Percentiles rank a stretch among this genome's conserved stretches.
Evolutionary conservation across 2,113 vertebrate species (phyloP).

Genomic region (Chamaetylas fuelleborni): DNA sequence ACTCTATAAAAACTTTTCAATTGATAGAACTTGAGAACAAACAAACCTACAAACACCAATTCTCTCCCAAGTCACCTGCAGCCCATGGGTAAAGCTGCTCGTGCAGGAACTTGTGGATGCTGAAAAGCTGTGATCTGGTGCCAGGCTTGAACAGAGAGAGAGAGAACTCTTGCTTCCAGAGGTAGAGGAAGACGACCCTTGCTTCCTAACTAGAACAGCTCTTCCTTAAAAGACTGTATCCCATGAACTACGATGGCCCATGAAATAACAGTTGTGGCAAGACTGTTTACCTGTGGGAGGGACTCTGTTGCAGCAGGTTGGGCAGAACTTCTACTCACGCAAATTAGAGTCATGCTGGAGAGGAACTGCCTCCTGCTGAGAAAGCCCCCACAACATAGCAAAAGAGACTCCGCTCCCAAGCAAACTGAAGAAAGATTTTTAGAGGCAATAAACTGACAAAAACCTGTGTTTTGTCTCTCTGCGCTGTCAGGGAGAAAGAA

Average conservation of each 20-base stretch:
- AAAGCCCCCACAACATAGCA: not conserved
- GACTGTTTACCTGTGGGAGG: not conserved
- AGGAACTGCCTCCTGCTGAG: no score
- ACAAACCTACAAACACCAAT: not conserved
- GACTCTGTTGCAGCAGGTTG: not conserved
- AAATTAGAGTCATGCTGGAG: not conserved
- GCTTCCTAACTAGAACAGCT: not conserved
- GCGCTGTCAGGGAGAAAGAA: rapidly evolving
- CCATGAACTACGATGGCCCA: not conserved
- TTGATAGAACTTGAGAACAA: not conserved
- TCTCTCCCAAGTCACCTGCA: rapidly evolving
- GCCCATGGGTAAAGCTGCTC: not conserved
- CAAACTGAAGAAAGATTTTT: not conserved
- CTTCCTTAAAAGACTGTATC: no score
- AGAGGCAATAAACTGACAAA: not conserved
- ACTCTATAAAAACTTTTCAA: no score
- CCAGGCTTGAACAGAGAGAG: not conserved
- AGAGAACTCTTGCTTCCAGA: not conserved
- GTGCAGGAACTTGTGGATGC: rapidly evolving
- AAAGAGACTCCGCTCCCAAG: not conserved
- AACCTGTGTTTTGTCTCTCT: not conserved
- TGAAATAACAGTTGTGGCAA: no score
- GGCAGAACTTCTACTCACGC: no score
- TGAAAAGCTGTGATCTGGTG: not conserved
- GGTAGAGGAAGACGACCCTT: not conserved